Percentiles rank a stretch among this genome's conserved stretches.
phyloP scores from a whole-genome alignment of 1,140 invertebrate species.

The Temnothorax nylanderi region DNA sequence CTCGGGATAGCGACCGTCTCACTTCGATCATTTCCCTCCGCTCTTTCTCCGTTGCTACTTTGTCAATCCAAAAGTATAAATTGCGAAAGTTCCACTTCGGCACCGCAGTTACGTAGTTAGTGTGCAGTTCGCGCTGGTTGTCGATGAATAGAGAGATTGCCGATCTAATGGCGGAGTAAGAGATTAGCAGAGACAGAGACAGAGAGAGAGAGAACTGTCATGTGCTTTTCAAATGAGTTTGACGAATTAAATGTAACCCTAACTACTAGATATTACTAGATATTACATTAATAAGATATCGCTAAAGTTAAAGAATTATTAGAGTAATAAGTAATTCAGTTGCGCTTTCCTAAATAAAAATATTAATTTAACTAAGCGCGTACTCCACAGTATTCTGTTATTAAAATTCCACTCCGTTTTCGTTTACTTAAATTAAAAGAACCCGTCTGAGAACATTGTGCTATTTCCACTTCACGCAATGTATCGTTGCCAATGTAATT shows the following conservation, averaged over 20 bases:
- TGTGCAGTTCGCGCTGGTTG: constrained; percentile 22
- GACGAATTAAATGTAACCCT: background rate
- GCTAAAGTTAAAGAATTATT: background rate
- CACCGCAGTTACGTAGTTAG: constrained; percentile 44
- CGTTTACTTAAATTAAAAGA: background rate
- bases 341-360: background rate
- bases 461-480: constrained; percentile 2
- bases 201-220: background rate
- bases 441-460: background rate
- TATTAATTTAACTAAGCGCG: background rate
- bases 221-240: background rate
- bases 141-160: constrained; percentile 40
- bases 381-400: background rate
- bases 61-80: constrained; percentile 61
- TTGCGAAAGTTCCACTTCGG: constrained; percentile 45
- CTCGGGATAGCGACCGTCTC: background rate
- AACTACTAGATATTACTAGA: background rate
- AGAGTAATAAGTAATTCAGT: background rate
- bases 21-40: background rate
- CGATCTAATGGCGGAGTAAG: background rate
- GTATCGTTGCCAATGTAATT: constrained; percentile 16
- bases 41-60: constrained; percentile 11
- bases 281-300: background rate
- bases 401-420: constrained; percentile 14
- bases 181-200: background rate